Evolutionary conservation across 2,113 vertebrate species (phyloP), one percentile per base, ranked within the genome.

Genomic region (Isichthys henryi): DNA sequence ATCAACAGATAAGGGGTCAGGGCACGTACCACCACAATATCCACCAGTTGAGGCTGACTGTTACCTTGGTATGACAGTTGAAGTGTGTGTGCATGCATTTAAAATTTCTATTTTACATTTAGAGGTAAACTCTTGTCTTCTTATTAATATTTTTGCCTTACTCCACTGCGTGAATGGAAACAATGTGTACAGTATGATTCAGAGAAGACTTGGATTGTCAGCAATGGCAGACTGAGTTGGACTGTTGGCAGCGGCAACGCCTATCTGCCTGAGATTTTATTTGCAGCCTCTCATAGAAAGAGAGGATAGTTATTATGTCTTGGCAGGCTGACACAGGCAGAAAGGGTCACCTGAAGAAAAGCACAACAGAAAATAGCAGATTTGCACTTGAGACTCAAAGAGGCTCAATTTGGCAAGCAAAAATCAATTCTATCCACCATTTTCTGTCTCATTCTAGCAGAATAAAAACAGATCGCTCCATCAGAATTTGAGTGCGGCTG

Each of bases 291-390:
- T 95, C 93, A 92, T 93, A 95, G 96, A 94, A 95, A 95, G 92
- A 92, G 94, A 94, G 90, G 94, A 92, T 93, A 92, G 93, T 94
- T 93, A 95, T 96, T 96, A 96, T 95, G 95, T 95, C 95, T 96
- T 96, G 92, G 92, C 94, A 93, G 94, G 92, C 92, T 90, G 93
- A 94, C 95, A 96, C 95, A 96, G 93, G 92, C 92, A 94, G 95
- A 95, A 95, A 96, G 95, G 95, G 95, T 95, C 95, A 95, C 95
- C 95, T 94, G 94, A 96, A 94, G 96, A 95, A 94, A 95, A 95
- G 95, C 94, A 94, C 93, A 94, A 93, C 93, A 93, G 94, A 94
- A 95, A 93, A 92, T 94, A 94, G 95, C 94, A 95, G 92, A 92
- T 90, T 93, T 92, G 94, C 92, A 93, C 94, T 94, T 91, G 91